Evolutionary conservation across 2,888 invertebrate genomes (phyloP).

Genomic region (Cartodere bifasciata): DNA sequence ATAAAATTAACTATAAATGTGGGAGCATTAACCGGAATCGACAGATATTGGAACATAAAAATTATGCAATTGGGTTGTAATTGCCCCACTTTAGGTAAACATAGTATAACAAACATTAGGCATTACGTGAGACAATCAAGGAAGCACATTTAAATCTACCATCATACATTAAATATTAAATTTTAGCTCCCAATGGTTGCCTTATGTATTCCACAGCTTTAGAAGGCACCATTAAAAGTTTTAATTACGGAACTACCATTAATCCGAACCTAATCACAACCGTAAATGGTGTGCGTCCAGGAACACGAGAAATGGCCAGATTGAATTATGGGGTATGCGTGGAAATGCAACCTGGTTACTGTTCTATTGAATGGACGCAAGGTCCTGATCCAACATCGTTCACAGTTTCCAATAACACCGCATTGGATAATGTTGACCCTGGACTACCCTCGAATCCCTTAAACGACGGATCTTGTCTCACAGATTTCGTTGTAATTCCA

Average conservation of each 20-base stretch:
- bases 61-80: conserved; percentile 61
- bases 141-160: too few species aligned
- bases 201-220: conserved; percentile 44
- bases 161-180: background rate
- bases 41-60: conserved; percentile 63
- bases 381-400: conserved; percentile 42
- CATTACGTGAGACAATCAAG: too few species aligned
- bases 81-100: conserved; percentile 50
- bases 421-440: conserved; percentile 35
- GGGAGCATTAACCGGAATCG: conserved; percentile 43
- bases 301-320: conserved; percentile 57
- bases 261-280: conserved; percentile 12
- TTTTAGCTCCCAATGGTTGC: conserved; percentile 5
- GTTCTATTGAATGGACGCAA: conserved; percentile 55
- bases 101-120: background rate
- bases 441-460: conserved; percentile 38
- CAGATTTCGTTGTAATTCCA: conserved; percentile 65
- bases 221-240: conserved; percentile 52
- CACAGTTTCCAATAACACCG: conserved; percentile 38
- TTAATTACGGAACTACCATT: conserved; percentile 52
- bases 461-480: conserved; percentile 46
- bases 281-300: conserved; percentile 21
- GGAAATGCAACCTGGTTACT: conserved; percentile 56
- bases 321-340: conserved; percentile 67
- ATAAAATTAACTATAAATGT: conserved; percentile 58